Conservation (phyloP, 2,113 vertebrate genomes). For the Macquaria australasica region DNA sequence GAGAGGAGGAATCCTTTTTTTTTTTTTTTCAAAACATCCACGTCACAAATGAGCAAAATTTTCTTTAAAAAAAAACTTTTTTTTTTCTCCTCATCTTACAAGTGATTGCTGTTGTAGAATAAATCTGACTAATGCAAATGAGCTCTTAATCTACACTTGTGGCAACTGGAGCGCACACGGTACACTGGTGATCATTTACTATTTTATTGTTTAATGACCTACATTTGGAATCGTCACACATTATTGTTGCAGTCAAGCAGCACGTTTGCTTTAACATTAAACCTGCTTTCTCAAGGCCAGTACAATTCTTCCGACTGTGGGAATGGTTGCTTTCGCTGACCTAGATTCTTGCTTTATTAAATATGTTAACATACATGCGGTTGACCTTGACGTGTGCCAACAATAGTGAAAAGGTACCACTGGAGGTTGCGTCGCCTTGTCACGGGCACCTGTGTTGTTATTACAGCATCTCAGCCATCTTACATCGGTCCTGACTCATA, state of each 20-base stretch:
- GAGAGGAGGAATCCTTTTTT: not conserved
- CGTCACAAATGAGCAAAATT: not conserved
- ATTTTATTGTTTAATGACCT: not conserved
- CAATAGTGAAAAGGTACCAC: not conserved
- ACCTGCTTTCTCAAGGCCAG: not conserved
- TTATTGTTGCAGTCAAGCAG: no score
- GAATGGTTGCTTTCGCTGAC: not conserved
- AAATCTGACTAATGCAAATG: not conserved
- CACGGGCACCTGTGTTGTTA: not conserved
- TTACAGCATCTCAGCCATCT: not conserved
- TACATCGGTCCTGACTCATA: not conserved
- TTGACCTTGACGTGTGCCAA: not conserved
- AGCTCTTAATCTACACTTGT: not conserved
- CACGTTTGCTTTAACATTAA: not conserved
- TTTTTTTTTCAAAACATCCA: not conserved
- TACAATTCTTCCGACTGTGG: not conserved
- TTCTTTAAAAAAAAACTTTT: no score
- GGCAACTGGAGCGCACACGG: no score
- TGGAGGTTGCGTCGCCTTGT: not conserved
- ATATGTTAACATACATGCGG: not conserved
- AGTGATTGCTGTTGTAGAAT: not conserved
- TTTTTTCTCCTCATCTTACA: no score
- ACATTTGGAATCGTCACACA: no score
- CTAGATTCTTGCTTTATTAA: slow-evolving; percentile 1
- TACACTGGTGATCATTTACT: not conserved